A percentile compares a stretch with the other conserved stretches of the same genome.
Evolutionary conservation across 2,797 vertebrate genomes (phyloP).

Genomic region (Anguilla anguilla): DNA sequence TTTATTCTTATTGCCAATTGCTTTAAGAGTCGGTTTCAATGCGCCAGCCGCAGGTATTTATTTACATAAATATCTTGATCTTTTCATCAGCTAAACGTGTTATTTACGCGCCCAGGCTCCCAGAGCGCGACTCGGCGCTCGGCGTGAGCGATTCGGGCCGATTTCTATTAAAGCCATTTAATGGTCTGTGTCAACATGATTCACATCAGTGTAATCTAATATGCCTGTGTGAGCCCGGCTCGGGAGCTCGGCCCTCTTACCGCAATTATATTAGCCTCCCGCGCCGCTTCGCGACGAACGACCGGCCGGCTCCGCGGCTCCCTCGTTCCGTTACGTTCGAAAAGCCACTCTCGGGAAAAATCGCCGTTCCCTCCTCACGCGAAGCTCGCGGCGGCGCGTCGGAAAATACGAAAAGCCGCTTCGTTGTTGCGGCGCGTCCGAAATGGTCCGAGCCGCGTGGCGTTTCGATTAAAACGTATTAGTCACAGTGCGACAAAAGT

Average conservation of each 20-base stretch:
- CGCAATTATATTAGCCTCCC: slow-evolving; percentile 11
- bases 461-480: not conserved
- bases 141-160: not conserved
- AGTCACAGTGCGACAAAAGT: not conserved
- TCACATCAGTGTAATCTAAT: slow-evolving; percentile 15
- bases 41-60: not conserved
- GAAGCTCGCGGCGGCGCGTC: not conserved
- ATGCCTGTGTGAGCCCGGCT: not conserved
- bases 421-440: not conserved
- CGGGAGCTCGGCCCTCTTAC: not conserved
- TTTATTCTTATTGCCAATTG: not conserved
- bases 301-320: not conserved
- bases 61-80: not conserved
- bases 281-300: not conserved
- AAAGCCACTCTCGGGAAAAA: not conserved
- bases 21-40: slow-evolving; percentile 8
- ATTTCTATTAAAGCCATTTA: slow-evolving; percentile 10
- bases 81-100: slow-evolving; percentile 9
- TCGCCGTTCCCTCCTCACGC: not conserved
- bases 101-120: not conserved
- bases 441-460: not conserved
- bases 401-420: not conserved
- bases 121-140: not conserved
- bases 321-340: not conserved
- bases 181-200: slow-evolving; percentile 31